These are phyloP conservation scores for Hypomesus transpacificus DNA, from an alignment of 2,113 vertebrate genomes.

Conservation along the genomic window DNA sequence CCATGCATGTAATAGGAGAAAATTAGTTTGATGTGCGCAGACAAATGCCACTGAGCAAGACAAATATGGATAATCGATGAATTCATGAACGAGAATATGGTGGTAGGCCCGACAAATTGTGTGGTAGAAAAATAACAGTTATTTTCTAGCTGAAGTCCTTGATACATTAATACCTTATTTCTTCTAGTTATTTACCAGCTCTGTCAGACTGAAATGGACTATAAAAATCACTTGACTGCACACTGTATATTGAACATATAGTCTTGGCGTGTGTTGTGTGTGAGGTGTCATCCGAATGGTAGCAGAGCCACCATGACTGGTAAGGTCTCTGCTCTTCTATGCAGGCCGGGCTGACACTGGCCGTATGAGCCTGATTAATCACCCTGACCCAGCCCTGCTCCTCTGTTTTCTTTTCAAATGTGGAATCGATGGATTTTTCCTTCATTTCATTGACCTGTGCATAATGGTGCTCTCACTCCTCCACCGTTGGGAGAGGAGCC, in stretches of 20 bases:
- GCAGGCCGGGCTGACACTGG: slow-evolving; percentile 60
- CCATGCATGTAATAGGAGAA: slow-evolving; percentile 69
- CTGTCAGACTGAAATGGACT: too few relatives aligned
- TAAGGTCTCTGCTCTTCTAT: slow-evolving; percentile 11
- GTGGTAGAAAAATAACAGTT: too few relatives aligned
- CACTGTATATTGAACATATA: not conserved
- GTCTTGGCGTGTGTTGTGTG: not conserved
- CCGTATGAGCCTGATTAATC: slow-evolving; percentile 71
- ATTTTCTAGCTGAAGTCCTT: too few relatives aligned
- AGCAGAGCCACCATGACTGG: slow-evolving; percentile 25
- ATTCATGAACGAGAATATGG: slow-evolving; percentile 25
- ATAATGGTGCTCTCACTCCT: slow-evolving; percentile 89
- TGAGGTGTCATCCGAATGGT: not conserved
- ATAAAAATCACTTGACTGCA: too few relatives aligned
- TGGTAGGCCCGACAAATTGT: not conserved
- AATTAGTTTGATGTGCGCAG: slow-evolving; percentile 65
- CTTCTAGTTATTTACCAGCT: not conserved
- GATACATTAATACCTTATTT: not conserved
- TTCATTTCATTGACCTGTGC: slow-evolving; percentile 90
- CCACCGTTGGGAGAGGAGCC: slow-evolving; percentile 69
- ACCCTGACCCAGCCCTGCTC: slow-evolving; percentile 67
- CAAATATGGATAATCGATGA: slow-evolving; percentile 64
- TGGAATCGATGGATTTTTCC: slow-evolving; percentile 83
- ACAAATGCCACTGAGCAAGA: slow-evolving; percentile 58
- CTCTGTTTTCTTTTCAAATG: slow-evolving; percentile 76